A percentile compares a stretch with the other conserved stretches of the same genome.
phyloP scores from a whole-genome alignment of 2,797 vertebrate species.

The Varecia variegata region DNA sequence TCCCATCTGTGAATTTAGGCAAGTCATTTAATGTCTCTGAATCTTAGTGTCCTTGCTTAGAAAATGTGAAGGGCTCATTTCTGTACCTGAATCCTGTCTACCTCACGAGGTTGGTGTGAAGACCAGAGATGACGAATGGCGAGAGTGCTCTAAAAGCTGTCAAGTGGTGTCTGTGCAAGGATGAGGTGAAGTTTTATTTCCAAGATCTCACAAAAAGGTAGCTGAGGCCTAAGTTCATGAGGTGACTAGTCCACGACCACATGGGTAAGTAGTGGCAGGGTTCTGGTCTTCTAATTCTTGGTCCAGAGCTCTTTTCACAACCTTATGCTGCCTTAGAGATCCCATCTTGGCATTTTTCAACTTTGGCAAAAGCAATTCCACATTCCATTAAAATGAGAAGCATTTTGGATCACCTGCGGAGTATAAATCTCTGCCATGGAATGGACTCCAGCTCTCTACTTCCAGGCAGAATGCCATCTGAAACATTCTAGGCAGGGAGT shows the following conservation, averaged over 20 bases:
- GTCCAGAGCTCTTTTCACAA: background rate
- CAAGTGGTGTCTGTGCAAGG: background rate
- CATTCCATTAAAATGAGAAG: constrained; percentile 43
- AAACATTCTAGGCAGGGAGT: background rate
- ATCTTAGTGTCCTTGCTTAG: background rate
- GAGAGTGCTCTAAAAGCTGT: background rate
- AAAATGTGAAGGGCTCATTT: background rate
- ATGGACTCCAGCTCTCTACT: constrained; percentile 10
- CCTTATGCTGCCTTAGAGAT: background rate
- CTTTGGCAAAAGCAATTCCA: constrained; percentile 39
- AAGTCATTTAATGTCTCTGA: background rate
- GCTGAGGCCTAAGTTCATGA: background rate
- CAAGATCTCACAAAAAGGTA: background rate
- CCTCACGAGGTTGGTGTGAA: background rate
- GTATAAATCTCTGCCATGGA: constrained; percentile 31
- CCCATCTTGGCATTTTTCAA: constrained; percentile 2
- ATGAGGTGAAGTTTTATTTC: background rate
- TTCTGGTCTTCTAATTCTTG: background rate
- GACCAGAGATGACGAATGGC: background rate
- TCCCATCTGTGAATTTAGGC: background rate
- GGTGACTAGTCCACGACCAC: background rate
- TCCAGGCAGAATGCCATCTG: constrained; percentile 36
- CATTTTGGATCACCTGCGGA: background rate
- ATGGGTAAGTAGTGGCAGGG: background rate
- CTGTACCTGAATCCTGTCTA: background rate